Evolutionary conservation across 2,888 invertebrate genomes (phyloP), one percentile per base, ranked within the genome.

Genomic region (Xylophagus ater): DNA sequence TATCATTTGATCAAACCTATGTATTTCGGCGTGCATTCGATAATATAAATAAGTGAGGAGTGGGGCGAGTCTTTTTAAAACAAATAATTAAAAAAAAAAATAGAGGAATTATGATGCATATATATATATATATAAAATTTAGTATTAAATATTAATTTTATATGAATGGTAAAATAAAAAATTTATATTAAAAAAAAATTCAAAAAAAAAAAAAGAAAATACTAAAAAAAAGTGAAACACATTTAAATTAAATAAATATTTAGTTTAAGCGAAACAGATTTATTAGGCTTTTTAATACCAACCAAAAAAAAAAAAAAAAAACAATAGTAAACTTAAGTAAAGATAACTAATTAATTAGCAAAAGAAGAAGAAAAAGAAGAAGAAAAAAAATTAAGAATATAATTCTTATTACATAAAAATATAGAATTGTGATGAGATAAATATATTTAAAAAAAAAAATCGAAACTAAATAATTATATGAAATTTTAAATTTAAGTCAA

Each of bases 41-140:
- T 52, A 53, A 45, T 54, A n/a, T n/a, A n/a, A n/a, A n/a, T n/a
- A n/a, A 56, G 57, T 53, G 65, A 65, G 64, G 62, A 64, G 64
- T 59, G 65, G 51, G 65, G 64, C 64, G 65, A 64, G 62, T 47
- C 46, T 47, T 48, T 44, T 33, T 35, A 32, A 37, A 31, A 34
- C 44, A 35, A 40, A 37, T 36, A 31, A 41, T 37, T 37, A 44
- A 34, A 29, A 37, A 37, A 40, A 38, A 36, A 37, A 34, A 19
- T 18, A 34, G 34, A 33, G 21, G 13, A 38, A 34, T 23, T 19
- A 40, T 21, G 20, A 34, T 20, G 21, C 28, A 40, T 34, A 21
- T 32, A 30, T 28, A 35, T 30, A 21, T 34, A 40, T 30, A 41
- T 34, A 32, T 33, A 37, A 37, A 39, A 35, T 39, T 37, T 33